These are phyloP conservation scores for Platorchestia sp. DNA, from an alignment of 1,140 invertebrate genomes.

Conservation along the genomic window DNA sequence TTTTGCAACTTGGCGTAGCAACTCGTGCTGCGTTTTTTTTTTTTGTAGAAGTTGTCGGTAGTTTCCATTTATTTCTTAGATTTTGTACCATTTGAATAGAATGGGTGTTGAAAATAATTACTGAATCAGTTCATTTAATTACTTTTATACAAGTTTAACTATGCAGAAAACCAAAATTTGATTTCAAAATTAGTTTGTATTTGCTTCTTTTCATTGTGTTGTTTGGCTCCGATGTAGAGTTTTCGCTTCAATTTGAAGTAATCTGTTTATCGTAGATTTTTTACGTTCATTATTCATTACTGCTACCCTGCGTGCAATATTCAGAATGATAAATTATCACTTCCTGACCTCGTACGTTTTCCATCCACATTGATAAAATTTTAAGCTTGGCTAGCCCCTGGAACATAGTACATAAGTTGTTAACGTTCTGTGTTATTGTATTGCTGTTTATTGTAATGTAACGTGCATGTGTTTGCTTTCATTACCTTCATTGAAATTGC, in stretches of 20 bases:
- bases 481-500: neutral
- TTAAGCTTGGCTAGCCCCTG: neutral
- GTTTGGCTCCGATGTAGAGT: neutral
- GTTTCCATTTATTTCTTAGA: too few species aligned
- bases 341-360: neutral
- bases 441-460: neutral
- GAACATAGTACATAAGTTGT: neutral
- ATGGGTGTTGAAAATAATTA: too few species aligned
- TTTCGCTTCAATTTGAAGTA: neutral
- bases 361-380: neutral
- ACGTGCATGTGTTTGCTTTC: neutral
- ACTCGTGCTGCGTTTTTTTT: too few species aligned
- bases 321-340: neutral
- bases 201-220: too few species aligned
- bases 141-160: too few species aligned
- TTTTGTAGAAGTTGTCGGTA: too few species aligned
- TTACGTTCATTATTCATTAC: neutral
- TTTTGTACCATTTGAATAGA: too few species aligned
- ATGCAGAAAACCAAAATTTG: too few species aligned
- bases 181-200: neutral
- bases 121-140: too few species aligned
- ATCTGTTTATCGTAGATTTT: neutral
- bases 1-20: too few species aligned
- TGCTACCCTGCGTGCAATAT: neutral
- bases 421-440: neutral